Percentiles rank a stretch among this genome's conserved stretches.
phyloP scores from a whole-genome alignment of 2,888 invertebrate genomes.

The Hipparchia semele region DNA sequence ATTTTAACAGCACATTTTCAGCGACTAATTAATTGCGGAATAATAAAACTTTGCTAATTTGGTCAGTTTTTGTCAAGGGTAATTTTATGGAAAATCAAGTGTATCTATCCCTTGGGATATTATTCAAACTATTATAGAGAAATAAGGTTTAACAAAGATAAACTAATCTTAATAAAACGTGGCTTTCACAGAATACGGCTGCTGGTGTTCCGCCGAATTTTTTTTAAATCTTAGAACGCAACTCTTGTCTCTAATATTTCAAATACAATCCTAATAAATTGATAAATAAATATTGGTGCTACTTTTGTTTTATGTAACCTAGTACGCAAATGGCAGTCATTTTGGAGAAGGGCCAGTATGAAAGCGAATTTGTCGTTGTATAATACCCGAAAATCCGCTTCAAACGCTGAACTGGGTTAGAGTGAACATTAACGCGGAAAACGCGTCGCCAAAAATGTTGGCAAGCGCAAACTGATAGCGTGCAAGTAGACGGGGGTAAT shows the following conservation, averaged over 20 bases:
- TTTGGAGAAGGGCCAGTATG: slow-evolving; percentile 26
- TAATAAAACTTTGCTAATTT: background rate
- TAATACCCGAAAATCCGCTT: slow-evolving; percentile 29
- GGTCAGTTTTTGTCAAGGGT: too few relatives aligned
- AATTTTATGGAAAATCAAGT: too few relatives aligned
- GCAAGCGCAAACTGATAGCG: slow-evolving; percentile 74
- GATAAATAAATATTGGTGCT: background rate
- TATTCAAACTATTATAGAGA: too few relatives aligned
- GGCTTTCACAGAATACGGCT: too few relatives aligned
- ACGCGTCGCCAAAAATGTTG: slow-evolving; percentile 66
- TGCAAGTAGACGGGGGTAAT: slow-evolving; percentile 77
- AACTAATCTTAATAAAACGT: too few relatives aligned
- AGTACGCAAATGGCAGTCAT: background rate
- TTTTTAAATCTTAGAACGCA: too few relatives aligned
- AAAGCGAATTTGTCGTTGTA: slow-evolving; percentile 26
- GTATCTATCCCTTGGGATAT: too few relatives aligned
- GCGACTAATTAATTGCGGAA: background rate
- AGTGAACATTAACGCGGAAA: slow-evolving; percentile 59
- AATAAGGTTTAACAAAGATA: too few relatives aligned
- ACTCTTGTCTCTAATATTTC: too few relatives aligned
- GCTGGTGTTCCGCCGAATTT: too few relatives aligned
- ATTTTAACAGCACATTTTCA: background rate
- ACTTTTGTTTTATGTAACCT: slow-evolving; percentile 1
- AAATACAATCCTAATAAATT: background rate
- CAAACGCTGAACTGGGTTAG: slow-evolving; percentile 44